A percentile compares a stretch with the other conserved stretches of the same genome.
Evolutionary conservation across 2,113 vertebrate species (phyloP).

Genomic region (Notechis scutatus): DNA sequence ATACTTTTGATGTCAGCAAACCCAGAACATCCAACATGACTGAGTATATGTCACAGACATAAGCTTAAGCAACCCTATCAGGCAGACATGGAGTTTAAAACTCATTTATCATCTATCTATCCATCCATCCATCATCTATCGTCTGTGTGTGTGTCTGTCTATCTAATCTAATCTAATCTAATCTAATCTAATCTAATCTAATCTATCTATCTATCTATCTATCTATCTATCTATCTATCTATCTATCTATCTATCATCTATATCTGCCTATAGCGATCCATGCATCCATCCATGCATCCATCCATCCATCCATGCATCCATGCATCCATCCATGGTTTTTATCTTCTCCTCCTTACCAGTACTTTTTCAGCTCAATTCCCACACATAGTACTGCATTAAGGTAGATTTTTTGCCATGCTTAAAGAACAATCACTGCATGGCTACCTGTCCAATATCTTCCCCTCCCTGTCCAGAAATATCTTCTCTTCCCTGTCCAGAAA

Average conservation of each 20-base stretch:
- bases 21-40: neutral
- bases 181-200: no score
- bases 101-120: neutral
- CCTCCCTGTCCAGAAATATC: neutral
- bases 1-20: neutral
- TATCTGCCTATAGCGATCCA: no score
- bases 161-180: no score
- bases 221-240: no score
- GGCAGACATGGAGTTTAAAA: neutral
- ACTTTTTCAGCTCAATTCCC: neutral
- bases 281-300: neutral
- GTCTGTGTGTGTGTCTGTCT: no score
- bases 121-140: no score
- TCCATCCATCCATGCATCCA: neutral
- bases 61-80: neutral
- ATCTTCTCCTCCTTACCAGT: neutral
- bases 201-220: no score
- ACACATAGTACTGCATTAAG: neutral
- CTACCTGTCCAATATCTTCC: neutral
- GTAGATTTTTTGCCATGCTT: neutral
- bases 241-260: no score
- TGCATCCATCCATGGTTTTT: neutral
- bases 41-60: neutral
- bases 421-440: neutral
- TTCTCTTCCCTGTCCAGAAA: neutral